A percentile compares a stretch with the other conserved stretches of the same genome.
These are phyloP conservation scores for Didymodactylos carnosus DNA, from an alignment of 2,888 invertebrate species.

Conservation along the genomic window DNA sequence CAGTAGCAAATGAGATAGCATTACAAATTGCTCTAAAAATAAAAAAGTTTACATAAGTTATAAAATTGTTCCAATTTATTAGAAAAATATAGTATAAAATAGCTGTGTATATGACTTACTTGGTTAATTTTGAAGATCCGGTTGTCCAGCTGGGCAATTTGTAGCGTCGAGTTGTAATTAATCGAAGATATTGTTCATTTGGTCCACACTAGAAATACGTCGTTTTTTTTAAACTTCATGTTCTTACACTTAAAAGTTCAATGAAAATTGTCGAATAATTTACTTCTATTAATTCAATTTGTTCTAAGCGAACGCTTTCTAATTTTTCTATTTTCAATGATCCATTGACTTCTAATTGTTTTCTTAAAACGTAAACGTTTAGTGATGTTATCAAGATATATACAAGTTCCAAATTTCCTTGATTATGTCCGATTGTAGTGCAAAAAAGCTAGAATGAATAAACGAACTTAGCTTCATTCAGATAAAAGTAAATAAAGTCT, in stretches of 20 bases:
- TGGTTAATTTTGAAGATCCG: not conserved
- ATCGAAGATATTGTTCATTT: not conserved
- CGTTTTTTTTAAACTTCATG: not conserved
- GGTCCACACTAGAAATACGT: not conserved
- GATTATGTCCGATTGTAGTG: not conserved
- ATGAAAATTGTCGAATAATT: no score
- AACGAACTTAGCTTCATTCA: not conserved
- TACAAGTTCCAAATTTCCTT: slow-evolving; percentile 7
- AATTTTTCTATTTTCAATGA: not conserved
- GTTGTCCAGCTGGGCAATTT: not conserved
- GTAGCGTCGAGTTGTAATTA: not conserved
- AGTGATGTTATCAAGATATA: slow-evolving; percentile 1
- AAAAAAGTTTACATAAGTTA: not conserved
- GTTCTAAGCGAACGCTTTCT: not conserved
- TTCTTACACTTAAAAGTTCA: no score
- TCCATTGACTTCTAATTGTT: not conserved
- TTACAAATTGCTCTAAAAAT: not conserved
- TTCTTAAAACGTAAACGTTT: not conserved
- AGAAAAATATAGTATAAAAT: not conserved
- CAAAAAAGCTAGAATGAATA: not conserved
- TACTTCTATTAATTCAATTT: slow-evolving; percentile 14
- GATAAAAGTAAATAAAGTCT: not conserved
- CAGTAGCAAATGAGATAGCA: not conserved
- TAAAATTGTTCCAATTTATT: no score
- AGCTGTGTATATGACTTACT: not conserved